Evolutionary conservation across 1,140 invertebrate species (phyloP), one percentile per base, ranked within the genome.

Genomic region (Drosophila subpulchrella): DNA sequence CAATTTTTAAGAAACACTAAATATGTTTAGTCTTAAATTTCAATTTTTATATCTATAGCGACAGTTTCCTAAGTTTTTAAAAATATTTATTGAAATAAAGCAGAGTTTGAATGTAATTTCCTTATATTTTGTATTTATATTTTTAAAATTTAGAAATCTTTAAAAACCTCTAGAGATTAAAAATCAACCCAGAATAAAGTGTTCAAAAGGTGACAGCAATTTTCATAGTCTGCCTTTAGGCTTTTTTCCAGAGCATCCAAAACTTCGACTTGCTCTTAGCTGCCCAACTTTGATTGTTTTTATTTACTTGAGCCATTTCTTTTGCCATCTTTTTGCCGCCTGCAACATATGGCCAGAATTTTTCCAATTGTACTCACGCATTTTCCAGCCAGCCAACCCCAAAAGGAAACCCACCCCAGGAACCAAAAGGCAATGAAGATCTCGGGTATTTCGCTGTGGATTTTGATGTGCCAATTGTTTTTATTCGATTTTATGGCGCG

Each of bases 391-490:
- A 32, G 7, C 32, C 32, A 32, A 32, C 36, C 30, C 71, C 20
- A 36, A 24, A 47, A 15, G 17, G 13, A 38, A 39, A 17, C 12
- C 38, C 24, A n/a, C 6, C 2, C 20, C 13, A 20, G 44, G 24
- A 38, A 27, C 20, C 27, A 34, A 41, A 24, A 27, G 51, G n/a
- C 77, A 78, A 86, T 90, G 68, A 90, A 89, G 84, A 90, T 90
- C 83, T 88, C 76, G 47, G 70, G 46, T 41, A 39, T 61, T 68
- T 51, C 58, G 54, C 44, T 55, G 51, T 65, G 60, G 75, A 71
- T 72, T 77, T 89, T 89, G 85, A 90, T 89, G 81, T 89, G 85
- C 85, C 85, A 90, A 90, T 89, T 89, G 85, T 85, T 90, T 89
- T 89, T 89, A 90, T 89, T 85, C 84, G 85, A 84, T 89, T 89